phyloP scores from a whole-genome alignment of 2,113 vertebrate genomes.

The Nettapus auritus region DNA sequence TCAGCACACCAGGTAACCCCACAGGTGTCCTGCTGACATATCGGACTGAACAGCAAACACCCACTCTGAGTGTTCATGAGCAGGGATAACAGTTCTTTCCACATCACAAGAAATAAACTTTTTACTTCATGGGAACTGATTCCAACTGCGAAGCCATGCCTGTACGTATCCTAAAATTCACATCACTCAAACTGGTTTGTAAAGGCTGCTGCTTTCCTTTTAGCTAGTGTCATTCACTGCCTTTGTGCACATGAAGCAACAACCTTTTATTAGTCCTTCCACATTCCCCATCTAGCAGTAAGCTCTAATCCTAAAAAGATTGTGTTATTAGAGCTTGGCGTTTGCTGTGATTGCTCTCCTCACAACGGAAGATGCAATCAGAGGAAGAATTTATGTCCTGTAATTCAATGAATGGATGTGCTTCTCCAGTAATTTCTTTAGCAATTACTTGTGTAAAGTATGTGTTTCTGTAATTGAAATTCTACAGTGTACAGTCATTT shows the following conservation, averaged over 20 bases:
- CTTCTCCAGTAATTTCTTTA: slow-evolving; percentile 60
- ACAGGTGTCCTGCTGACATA: not conserved
- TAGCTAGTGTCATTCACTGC: not conserved
- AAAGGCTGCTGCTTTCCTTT: not conserved
- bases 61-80: not conserved
- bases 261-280: slow-evolving; percentile 6
- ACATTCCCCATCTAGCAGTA: not conserved
- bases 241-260: not conserved
- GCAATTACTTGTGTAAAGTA: slow-evolving; percentile 70
- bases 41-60: too few species aligned
- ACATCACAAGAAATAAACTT: not conserved
- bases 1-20: too few species aligned
- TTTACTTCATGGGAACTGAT: not conserved
- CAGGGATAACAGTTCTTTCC: not conserved
- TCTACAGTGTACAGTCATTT: slow-evolving; percentile 45
- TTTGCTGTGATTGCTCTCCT: slow-evolving; percentile 60
- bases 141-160: not conserved
- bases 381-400: slow-evolving; percentile 57
- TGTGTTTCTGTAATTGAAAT: slow-evolving; percentile 74
- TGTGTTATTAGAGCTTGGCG: slow-evolving; percentile 47
- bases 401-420: slow-evolving; percentile 69
- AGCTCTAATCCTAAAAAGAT: slow-evolving; percentile 30
- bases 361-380: slow-evolving; percentile 68
- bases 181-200: not conserved
- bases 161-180: not conserved